phyloP scores from a whole-genome alignment of 2,888 invertebrate species.

The Cryptus viduatorius region DNA sequence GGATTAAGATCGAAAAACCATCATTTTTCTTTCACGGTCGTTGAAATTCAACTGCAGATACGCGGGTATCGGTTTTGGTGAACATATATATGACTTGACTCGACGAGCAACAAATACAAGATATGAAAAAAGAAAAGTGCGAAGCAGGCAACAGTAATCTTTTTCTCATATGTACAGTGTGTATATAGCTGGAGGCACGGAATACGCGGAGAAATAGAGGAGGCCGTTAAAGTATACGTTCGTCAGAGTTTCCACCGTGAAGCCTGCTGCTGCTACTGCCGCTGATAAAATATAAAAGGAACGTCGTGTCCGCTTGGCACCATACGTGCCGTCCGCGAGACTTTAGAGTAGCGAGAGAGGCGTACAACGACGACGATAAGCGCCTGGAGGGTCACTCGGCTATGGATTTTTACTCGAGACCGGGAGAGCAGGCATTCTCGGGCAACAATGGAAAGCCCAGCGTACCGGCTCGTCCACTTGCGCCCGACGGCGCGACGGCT shows the following conservation, averaged over 20 bases:
- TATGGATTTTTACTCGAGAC: slow-evolving; percentile 76
- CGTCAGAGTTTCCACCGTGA: slow-evolving; percentile 26
- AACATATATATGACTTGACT: neutral
- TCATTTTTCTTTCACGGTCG: neutral
- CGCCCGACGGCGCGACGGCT: slow-evolving; percentile 33
- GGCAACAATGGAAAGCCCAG: slow-evolving; percentile 69
- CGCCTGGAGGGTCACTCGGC: slow-evolving; percentile 58
- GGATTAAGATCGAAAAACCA: neutral
- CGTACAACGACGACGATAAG: slow-evolving; percentile 58
- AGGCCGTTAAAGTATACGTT: slow-evolving; percentile 29
- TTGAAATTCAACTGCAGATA: neutral
- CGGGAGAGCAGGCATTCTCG: slow-evolving; percentile 70
- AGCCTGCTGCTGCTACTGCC: slow-evolving; percentile 18
- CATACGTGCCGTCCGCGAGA: slow-evolving; percentile 63
- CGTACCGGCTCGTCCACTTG: slow-evolving; percentile 52
- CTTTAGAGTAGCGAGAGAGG: slow-evolving; percentile 39
- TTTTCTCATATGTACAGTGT: neutral
- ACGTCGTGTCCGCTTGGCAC: slow-evolving; percentile 62
- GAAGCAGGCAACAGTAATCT: slow-evolving; percentile 12
- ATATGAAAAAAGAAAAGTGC: slow-evolving; percentile 18
- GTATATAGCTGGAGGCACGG: slow-evolving; percentile 15
- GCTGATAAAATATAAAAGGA: slow-evolving; percentile 71
- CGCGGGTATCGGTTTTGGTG: neutral
- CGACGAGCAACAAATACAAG: neutral
- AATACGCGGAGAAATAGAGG: neutral